phyloP scores from a whole-genome alignment of 2,113 vertebrate genomes.

The Saccopteryx bilineata region DNA sequence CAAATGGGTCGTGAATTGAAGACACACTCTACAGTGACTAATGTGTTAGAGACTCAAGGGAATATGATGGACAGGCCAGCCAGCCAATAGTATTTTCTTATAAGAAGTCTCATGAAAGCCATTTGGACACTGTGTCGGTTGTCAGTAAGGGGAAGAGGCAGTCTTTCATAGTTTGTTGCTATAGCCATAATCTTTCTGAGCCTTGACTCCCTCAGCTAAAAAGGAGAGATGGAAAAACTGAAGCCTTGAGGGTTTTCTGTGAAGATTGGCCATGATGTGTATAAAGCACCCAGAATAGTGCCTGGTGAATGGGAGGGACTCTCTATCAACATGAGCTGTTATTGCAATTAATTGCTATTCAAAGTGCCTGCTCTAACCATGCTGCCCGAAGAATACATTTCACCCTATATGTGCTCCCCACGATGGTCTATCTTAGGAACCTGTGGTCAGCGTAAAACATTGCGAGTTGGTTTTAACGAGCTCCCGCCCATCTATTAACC shows the following conservation, averaged over 20 bases:
- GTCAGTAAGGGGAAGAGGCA: neutral
- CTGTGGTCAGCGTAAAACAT: constrained; percentile 56
- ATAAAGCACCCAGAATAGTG: neutral
- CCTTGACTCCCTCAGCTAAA: neutral
- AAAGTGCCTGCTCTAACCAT: accelerated
- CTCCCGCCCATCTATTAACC: constrained; percentile 45
- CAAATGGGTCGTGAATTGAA: neutral
- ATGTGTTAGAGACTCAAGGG: neutral
- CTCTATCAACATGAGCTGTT: neutral
- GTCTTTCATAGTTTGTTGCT: neutral
- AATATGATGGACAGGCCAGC: no score
- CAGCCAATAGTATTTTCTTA: neutral
- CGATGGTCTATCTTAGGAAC: neutral
- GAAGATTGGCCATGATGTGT: accelerated
- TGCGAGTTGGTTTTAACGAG: constrained; percentile 28
- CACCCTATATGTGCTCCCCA: neutral
- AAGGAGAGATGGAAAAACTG: neutral
- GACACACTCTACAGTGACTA: accelerated
- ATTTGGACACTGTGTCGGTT: no score
- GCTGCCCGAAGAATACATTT: neutral
- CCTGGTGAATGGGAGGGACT: accelerated
- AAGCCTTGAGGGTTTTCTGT: neutral
- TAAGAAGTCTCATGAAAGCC: neutral
- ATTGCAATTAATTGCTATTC: neutral
- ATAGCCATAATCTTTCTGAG: neutral